Conservation (phyloP, 2,113 vertebrate genomes). For the Crotalus horridus region DNA sequence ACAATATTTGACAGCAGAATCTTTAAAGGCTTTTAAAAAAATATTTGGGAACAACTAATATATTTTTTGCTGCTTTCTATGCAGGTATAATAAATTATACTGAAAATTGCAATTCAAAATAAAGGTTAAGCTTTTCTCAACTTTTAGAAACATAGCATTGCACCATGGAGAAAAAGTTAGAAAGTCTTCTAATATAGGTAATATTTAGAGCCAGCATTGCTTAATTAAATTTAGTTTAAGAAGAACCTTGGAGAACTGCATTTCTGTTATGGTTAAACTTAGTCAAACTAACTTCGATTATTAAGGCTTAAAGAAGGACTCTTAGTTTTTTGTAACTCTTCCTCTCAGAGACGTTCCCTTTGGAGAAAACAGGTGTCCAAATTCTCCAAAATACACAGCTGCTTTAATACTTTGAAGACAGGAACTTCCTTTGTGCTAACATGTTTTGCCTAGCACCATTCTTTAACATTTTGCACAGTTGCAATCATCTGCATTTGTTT, state of each 20-base stretch:
- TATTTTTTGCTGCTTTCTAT: neutral
- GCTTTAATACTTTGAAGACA: neutral
- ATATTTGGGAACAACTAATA: neutral
- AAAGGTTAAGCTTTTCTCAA: neutral
- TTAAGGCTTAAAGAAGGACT: neutral
- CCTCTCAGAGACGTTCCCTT: neutral
- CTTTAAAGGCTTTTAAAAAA: neutral
- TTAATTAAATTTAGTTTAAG: neutral
- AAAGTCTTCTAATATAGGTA: neutral
- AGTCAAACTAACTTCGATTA: neutral
- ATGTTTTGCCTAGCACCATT: neutral
- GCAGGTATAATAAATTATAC: neutral
- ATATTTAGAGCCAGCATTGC: neutral
- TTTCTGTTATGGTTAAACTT: constrained; percentile 6
- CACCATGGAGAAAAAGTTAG: neutral
- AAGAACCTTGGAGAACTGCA: neutral
- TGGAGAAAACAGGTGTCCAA: neutral
- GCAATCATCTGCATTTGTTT: constrained; percentile 11
- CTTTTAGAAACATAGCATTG: neutral
- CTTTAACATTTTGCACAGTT: neutral
- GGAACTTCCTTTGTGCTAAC: neutral
- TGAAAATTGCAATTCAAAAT: neutral
- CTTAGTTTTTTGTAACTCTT: constrained; percentile 5
- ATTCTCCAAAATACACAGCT: neutral
- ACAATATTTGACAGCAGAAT: neutral